Percentiles rank a stretch among this genome's conserved stretches.
Evolutionary conservation across 2,888 invertebrate species (phyloP).

Genomic region (Acrobasis repandana): DNA sequence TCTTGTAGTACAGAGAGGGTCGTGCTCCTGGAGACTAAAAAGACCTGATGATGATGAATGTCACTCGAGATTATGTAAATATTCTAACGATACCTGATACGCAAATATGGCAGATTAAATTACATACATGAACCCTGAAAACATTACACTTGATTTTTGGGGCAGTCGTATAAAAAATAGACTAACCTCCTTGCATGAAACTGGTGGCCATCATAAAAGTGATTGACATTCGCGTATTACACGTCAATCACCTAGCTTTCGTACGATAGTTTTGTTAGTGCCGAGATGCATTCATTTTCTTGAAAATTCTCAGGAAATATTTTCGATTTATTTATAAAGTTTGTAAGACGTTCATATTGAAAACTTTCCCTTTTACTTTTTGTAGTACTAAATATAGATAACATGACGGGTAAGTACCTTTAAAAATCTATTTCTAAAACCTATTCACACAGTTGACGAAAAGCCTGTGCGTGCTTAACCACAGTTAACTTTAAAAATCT

Average conservation of each 20-base stretch:
- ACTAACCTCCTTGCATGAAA: neutral
- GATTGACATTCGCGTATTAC: slow-evolving; percentile 12
- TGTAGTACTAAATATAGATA: slow-evolving; percentile 11
- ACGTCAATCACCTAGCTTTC: slow-evolving; percentile 32
- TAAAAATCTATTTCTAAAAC: too few species aligned
- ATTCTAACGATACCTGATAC: too few species aligned
- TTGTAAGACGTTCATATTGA: slow-evolving; percentile 32
- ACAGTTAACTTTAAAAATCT: too few species aligned
- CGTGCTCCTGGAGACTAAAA: too few species aligned
- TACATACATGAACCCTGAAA: too few species aligned
- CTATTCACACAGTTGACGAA: too few species aligned
- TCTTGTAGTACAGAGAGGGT: too few species aligned
- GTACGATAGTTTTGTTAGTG: slow-evolving; percentile 30
- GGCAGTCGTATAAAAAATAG: too few species aligned
- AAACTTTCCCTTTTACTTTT: slow-evolving; percentile 18
- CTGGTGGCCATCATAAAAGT: neutral
- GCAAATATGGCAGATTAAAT: neutral
- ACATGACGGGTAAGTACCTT: slow-evolving; percentile 28
- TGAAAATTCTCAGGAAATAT: slow-evolving; percentile 41
- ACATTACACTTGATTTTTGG: too few species aligned
- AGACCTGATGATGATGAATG: too few species aligned
- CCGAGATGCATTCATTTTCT: slow-evolving; percentile 49
- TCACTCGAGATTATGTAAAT: too few species aligned
- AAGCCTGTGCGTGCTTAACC: too few species aligned
- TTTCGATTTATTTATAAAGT: slow-evolving; percentile 42